A percentile compares a stretch with the other conserved stretches of the same genome.
These are phyloP conservation scores for Lipotes vexillifer DNA, from an alignment of 2,113 vertebrate species.

Conservation along the genomic window DNA sequence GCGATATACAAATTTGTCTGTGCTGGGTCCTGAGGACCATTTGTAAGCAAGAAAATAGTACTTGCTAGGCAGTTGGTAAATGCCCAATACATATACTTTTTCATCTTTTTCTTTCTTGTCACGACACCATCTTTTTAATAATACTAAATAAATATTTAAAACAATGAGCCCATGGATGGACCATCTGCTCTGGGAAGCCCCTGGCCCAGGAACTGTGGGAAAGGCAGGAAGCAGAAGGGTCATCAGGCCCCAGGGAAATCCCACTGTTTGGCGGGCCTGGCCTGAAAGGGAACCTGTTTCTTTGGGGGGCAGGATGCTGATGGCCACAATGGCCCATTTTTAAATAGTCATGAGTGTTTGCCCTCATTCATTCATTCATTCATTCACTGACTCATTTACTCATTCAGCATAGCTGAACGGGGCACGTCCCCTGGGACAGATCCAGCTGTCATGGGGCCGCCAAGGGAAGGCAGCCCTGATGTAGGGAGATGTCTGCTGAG, in stretches of 20 bases:
- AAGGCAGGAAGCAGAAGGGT: conserved; percentile 46
- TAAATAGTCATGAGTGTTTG: background rate
- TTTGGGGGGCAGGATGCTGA: background rate
- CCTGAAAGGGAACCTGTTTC: background rate
- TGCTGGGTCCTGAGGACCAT: accelerated
- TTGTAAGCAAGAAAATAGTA: accelerated
- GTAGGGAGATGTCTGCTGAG: accelerated
- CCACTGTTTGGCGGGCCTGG: background rate
- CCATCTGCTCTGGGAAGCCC: conserved; percentile 63
- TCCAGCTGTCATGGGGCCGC: accelerated
- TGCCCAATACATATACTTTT: background rate
- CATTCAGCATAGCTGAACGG: accelerated
- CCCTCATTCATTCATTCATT: no score
- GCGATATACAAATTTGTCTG: background rate
- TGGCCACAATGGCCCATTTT: background rate
- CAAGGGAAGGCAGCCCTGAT: background rate
- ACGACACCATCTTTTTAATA: background rate
- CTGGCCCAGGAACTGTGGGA: conserved; percentile 64
- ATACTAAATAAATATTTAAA: background rate
- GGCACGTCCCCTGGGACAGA: background rate
- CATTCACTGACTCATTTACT: background rate
- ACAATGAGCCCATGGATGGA: conserved; percentile 38
- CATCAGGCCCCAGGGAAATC: conserved; percentile 25
- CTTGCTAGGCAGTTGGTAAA: background rate
- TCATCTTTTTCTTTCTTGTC: background rate